phyloP scores from a whole-genome alignment of 2,888 invertebrate species.

The Perdita meconis region DNA sequence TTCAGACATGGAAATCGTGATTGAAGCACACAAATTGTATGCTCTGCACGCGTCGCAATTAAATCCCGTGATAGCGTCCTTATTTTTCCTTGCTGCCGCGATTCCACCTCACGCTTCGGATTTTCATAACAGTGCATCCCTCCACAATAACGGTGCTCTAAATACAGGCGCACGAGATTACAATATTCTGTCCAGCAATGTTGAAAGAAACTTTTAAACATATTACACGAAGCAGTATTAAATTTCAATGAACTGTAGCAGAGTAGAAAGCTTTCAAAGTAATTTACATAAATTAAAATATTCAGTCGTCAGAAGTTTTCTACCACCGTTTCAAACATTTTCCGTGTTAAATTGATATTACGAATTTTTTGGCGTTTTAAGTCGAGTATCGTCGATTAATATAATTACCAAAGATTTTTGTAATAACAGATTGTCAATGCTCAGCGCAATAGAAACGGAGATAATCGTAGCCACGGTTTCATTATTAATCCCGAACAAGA shows the following conservation, averaged over 20 bases:
- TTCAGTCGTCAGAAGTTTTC: too few species aligned
- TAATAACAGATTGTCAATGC: background rate
- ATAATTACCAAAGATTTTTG: too few species aligned
- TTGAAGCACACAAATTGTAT: slow-evolving; percentile 51
- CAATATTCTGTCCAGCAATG: background rate
- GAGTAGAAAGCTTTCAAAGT: too few species aligned
- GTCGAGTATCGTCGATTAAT: too few species aligned
- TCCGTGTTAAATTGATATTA: too few species aligned
- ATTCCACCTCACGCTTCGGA: background rate
- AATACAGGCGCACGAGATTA: background rate
- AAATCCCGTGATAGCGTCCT: slow-evolving; percentile 25
- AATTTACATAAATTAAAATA: too few species aligned
- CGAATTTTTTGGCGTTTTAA: too few species aligned
- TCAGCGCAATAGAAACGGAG: background rate
- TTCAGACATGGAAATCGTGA: slow-evolving; percentile 37
- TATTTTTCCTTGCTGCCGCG: slow-evolving; percentile 2
- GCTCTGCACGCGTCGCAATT: slow-evolving; percentile 28
- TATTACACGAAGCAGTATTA: background rate
- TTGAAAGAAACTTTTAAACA: background rate
- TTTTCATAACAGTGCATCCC: background rate
- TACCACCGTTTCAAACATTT: too few species aligned
- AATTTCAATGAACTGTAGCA: background rate
- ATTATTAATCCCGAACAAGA: background rate
- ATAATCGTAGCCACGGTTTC: background rate
- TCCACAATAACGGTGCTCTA: background rate